Evolutionary conservation across 2,113 vertebrate species (phyloP), one percentile per base, ranked within the genome.

Genomic region (Gorsachius goisagi): DNA sequence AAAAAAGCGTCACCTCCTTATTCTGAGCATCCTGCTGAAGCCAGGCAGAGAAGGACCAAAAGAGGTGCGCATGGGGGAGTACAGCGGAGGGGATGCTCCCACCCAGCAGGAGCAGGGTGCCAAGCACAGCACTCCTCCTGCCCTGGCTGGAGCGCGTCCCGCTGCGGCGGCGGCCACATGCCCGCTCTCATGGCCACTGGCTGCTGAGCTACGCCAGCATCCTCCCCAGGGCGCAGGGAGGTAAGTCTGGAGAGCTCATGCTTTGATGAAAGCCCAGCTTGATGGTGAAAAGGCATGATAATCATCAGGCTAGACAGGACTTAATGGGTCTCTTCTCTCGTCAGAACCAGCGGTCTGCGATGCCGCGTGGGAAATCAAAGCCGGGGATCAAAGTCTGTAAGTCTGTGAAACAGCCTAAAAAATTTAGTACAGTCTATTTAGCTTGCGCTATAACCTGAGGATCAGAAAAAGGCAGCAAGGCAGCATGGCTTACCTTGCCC

Each of bases 371-470:
- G 95, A 97, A 96, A 96, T 96, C 93, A 96, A 95, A 97, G 88
- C 72, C 0, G 0, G 71, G 90, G 95, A 96, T 96, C 96, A 97
- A 96, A 96, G 95, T 49, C 96, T 92, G 35, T 27, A 52, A 73
- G 55, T 33, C 88, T 73, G 90, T 24, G 72, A 93, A 96, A 83
- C 66, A 69, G 82, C 50, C 92, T 96, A 85, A 94, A 94, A 93
- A 94, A 97, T 94, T 93, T 80, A 96, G 88, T 63, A 22, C 9
- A 73, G 86, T 87, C 86, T 95, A 41, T 93, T 97, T 95, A 96
- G 95, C 78, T 88, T 92, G 93, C 94, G 96, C 93, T 81, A 39
- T 74, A 97, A 96, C 85, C 90, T 64, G 68, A 85, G 75, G 82
- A 94, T 80, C 49, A 95, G 88, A 93, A 88, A 83, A 41, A 94